A percentile compares a stretch with the other conserved stretches of the same genome.
Evolutionary conservation across 1,140 invertebrate species (phyloP).

Genomic region (Temnothorax curvispinosus): DNA sequence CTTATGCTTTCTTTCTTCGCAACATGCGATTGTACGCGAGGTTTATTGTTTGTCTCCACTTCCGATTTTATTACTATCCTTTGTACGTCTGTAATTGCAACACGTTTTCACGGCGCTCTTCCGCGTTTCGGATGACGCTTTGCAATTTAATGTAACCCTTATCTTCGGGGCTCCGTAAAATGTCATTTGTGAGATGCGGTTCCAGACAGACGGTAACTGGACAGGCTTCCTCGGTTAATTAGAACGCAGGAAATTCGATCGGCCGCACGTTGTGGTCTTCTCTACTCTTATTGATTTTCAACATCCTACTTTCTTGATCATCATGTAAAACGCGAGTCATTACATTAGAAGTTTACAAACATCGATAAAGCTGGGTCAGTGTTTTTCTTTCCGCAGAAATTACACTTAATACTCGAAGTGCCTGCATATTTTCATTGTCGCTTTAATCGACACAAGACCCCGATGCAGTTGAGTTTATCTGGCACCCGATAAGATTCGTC

Average conservation of each 20-base stretch:
- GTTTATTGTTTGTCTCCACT: not conserved
- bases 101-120: not conserved
- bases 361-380: slow-evolving; percentile 4
- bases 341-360: not conserved
- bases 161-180: not conserved
- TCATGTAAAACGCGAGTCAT: not conserved
- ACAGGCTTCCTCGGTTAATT: slow-evolving; percentile 45
- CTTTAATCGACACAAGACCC: not conserved
- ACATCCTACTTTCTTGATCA: not conserved
- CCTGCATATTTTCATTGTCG: not conserved
- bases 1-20: not conserved
- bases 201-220: not conserved
- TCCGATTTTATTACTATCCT: not conserved
- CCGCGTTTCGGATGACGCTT: not conserved
- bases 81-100: not conserved
- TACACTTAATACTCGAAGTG: not conserved
- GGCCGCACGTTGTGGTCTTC: not conserved
- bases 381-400: not conserved
- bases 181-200: not conserved
- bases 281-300: not conserved
- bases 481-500: not conserved
- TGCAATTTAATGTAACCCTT: slow-evolving; percentile 6
- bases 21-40: not conserved
- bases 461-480: not conserved
- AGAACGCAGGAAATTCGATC: slow-evolving; percentile 17